A percentile compares a stretch with the other conserved stretches of the same genome.
Conservation (phyloP, 2,888 invertebrate genomes). For the Geophilus truncorum region DNA sequence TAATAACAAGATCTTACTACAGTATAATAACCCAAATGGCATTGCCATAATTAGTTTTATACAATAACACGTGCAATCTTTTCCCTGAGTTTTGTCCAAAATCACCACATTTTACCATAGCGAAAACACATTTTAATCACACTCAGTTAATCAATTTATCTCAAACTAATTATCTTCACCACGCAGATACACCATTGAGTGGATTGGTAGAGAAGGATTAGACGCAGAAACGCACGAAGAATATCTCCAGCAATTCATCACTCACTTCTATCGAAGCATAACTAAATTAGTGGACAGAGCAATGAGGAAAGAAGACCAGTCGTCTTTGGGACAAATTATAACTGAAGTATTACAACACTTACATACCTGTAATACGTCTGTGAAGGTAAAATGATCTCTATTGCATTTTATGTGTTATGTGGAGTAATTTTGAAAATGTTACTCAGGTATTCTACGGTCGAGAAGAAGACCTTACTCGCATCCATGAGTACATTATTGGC, state of each 20-base stretch:
- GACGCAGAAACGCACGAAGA: constrained; percentile 88
- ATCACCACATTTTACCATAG: too few species aligned
- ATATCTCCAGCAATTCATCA: constrained; percentile 87
- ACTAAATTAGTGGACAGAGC: constrained; percentile 87
- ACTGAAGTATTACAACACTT: constrained; percentile 91
- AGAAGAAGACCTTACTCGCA: constrained; percentile 73
- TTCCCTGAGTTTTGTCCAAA: too few species aligned
- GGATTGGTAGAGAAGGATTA: constrained; percentile 92
- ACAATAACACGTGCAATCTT: too few species aligned
- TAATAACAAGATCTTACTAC: too few species aligned
- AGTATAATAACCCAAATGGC: too few species aligned
- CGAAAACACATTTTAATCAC: too few species aligned
- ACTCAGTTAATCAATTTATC: too few species aligned
- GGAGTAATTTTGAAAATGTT: not conserved
- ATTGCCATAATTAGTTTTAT: too few species aligned
- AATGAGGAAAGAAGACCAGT: constrained; percentile 92
- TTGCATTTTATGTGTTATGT: too few species aligned
- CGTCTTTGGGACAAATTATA: constrained; percentile 87
- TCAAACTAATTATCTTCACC: too few species aligned
- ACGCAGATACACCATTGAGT: constrained; percentile 92
- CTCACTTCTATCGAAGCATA: constrained; percentile 89
- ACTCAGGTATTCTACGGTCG: constrained; percentile 81
- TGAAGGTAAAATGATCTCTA: constrained; percentile 56
- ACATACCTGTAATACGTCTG: constrained; percentile 90
- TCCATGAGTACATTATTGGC: constrained; percentile 75